Evolutionary conservation across 2,888 invertebrate species (phyloP).

Genomic region (Hirudinaria manillensis): DNA sequence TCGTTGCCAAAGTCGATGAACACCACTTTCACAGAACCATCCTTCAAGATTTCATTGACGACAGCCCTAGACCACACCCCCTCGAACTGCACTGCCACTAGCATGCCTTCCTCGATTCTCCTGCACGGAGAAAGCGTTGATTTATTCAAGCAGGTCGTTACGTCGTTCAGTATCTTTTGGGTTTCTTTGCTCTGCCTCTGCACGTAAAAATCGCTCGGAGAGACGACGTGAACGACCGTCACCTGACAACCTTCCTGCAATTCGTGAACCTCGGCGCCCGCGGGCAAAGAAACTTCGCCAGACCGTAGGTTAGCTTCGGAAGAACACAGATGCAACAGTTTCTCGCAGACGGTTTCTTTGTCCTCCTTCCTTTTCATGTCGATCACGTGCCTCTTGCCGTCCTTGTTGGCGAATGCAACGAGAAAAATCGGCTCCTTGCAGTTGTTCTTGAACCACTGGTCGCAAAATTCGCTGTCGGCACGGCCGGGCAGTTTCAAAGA

Average conservation of each 20-base stretch:
- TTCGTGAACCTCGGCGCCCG: not conserved
- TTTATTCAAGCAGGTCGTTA: not conserved
- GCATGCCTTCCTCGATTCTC: not conserved
- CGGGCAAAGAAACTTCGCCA: not conserved
- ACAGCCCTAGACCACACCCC: not conserved
- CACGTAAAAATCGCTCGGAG: constrained; percentile 4
- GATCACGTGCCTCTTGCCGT: not conserved
- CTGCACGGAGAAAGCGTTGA: not conserved
- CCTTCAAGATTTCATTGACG: not conserved
- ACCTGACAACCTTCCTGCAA: not conserved
- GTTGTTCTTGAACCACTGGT: constrained; percentile 2
- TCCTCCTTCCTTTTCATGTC: not conserved
- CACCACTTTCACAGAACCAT: not conserved
- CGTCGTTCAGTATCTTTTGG: not conserved
- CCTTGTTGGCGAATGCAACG: not conserved
- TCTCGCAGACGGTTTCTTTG: not conserved
- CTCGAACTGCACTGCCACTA: not conserved
- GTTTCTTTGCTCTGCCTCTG: not conserved
- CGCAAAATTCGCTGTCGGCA: not conserved
- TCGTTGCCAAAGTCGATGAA: not conserved
- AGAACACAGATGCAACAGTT: not conserved
- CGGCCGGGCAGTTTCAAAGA: not conserved
- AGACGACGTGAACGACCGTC: not conserved
- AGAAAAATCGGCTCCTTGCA: not conserved
- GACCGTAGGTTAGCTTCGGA: too few relatives aligned